Evolutionary conservation across 2,113 vertebrate genomes (phyloP), one percentile per base, ranked within the genome.

Genomic region (Cynoglossus semilaevis): DNA sequence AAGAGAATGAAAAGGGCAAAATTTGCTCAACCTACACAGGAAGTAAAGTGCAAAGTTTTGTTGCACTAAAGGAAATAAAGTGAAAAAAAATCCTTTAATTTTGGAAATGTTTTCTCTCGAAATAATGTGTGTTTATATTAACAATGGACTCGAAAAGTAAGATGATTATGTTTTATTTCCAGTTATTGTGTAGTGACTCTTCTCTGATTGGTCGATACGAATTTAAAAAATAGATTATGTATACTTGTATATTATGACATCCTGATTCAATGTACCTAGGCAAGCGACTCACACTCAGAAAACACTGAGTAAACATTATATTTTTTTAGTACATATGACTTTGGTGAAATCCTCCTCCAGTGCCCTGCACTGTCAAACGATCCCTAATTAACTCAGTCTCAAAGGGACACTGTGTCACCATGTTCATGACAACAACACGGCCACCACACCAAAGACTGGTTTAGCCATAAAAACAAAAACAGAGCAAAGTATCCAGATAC

Each of bases 381-480:
- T 59, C 63, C 57, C 67, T 74, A 79, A 84, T 83, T 57, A 67
- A 80, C 82, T 63, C 63, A 62, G 18, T 34, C 53, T 16, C 57
- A 51, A 80, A 79, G 80, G 72, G 67, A 54, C 60, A 75, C 60
- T 17, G 66, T 8, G 50, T 63, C 8, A 48, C 58, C 71, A 53
- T 53, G 59, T 58, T 40, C 63, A 58, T 16, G 17, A 81, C 76
- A 82, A 76, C 80, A 85, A 78, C 77, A 68, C n/a, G 13, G 18
- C 18, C 1, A 5, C 51, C 61, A 69, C 76, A 79, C 75, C 63
- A 70, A 56, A 63, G 63, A 63, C 57, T 44, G 52, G 65, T 12
- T 51, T 53, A 44, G 78, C 63, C 48, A 65, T 29, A 41, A 83
- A 80, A 84, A 80, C 70, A 80, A 86, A 80, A 83, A 80, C 75